Conservation (phyloP, 2,888 invertebrate genomes). For the Brenthis daphne region DNA sequence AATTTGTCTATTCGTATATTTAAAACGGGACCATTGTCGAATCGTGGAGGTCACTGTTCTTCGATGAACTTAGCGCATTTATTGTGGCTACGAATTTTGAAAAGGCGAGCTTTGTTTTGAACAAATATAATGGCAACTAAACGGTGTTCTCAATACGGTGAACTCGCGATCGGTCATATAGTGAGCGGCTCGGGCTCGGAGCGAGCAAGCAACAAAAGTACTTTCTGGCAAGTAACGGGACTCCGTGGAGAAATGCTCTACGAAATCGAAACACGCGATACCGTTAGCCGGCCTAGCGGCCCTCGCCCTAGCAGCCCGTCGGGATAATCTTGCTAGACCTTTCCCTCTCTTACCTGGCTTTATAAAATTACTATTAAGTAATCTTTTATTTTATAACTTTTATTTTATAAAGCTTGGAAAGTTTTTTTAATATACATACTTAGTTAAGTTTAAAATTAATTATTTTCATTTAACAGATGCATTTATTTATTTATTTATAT, state of each 20-base stretch:
- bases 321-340: constrained; percentile 68
- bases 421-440: too few relatives aligned
- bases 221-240: constrained; percentile 81
- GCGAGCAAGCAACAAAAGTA: constrained; percentile 74
- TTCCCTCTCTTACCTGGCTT: constrained; percentile 34
- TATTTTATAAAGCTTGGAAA: too few relatives aligned
- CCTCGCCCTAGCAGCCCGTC: constrained; percentile 67
- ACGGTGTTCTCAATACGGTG: constrained; percentile 71
- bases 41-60: constrained; percentile 47
- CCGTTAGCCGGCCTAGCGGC: constrained; percentile 77
- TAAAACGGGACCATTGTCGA: constrained; percentile 40
- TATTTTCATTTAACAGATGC: too few relatives aligned
- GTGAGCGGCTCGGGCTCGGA: constrained; percentile 46
- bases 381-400: background rate
- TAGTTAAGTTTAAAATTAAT: too few relatives aligned
- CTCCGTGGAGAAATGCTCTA: constrained; percentile 80
- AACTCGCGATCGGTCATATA: constrained; percentile 70
- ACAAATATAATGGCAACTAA: constrained; percentile 61
- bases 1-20: constrained; percentile 34
- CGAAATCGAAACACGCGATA: constrained; percentile 82
- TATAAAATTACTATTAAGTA: background rate
- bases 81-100: constrained; percentile 52
- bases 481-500: too few relatives aligned
- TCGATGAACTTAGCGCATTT: constrained; percentile 46
- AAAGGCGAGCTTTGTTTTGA: constrained; percentile 67